Evolutionary conservation across 2,888 invertebrate species (phyloP), one percentile per base, ranked within the genome.

Genomic region (Aphidius colemani): DNA sequence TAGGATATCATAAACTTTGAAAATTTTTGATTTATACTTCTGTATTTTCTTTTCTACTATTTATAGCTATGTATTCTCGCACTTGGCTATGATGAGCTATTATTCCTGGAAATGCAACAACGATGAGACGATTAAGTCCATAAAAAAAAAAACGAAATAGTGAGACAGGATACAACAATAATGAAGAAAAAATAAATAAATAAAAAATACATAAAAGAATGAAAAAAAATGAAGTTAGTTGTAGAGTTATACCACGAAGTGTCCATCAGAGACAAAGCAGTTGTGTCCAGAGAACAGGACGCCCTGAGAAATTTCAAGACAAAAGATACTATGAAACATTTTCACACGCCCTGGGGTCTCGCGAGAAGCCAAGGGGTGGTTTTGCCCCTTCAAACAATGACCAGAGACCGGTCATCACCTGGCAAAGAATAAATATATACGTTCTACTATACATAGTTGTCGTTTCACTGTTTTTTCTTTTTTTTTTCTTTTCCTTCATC

Each of bases 351-450:
- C 71, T 66, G 67, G 68, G 67, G 67, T 67, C 67, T 53, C 56
- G 53, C 45, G 57, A 53, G 13, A 40, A 56, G 40, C 53, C 60
- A 63, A 64, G 66, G 62, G 62, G 57, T 66, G 58, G 30, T 18
- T 68, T 68, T 69, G 70, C 69, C 73, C 74, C 72, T 70, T 67
- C 66, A 44, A 63, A 65, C 68, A 65, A 53, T n/a, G 45, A 46
- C 44, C 66, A 60, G 67, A 66, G 70, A 71, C 73, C 72, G 79
- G 77, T 78, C 79, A 79, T 78, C 79, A 77, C 77, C 77, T 78
- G 78, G 79, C 69, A 71, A 63, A 71, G 68, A 70, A 67, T 30
- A 30, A 53, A 11, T 75, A 72, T 66, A n/a, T 18, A 18, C 13
- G 13, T 18, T 18, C 2, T 18, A 2, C 13, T 18, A 18, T 18